Evolutionary conservation across 2,888 invertebrate genomes (phyloP), one percentile per base, ranked within the genome.

Genomic region (Zygaena filipendulae): DNA sequence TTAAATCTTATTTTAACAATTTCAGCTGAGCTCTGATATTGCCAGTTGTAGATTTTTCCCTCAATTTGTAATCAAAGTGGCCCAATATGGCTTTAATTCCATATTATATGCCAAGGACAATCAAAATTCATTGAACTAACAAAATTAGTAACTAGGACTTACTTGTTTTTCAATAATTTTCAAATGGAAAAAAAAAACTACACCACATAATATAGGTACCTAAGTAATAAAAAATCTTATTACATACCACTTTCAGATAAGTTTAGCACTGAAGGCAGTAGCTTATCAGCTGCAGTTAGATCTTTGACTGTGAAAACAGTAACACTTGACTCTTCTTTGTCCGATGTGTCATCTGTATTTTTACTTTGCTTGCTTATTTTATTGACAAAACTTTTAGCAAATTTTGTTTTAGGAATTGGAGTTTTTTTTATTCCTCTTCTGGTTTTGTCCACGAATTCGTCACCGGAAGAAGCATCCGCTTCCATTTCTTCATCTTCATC

Each of bases 181-280:
- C n/a, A n/a, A n/a, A n/a, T 19, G 13, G 12, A 10, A 25, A 20
- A 32, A 27, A 29, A 11, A 13, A 26, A 27, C 11, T 11, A 18
- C n/a, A n/a, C n/a, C n/a, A n/a, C n/a, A n/a, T n/a, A n/a, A n/a
- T n/a, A n/a, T n/a, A n/a, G n/a, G n/a, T n/a, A n/a, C n/a, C 11
- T 9, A 21, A 20, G 8, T 14, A 13, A 54, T n/a, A n/a, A n/a
- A n/a, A n/a, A n/a, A n/a, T n/a, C n/a, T n/a, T n/a, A n/a, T n/a
- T n/a, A n/a, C 64, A 41, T 49, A 81, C 81, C 81, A 67, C 80
- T 81, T 50, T 81, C 81, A 25, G 81, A 81, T 20, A 81, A 59
- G 52, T 81, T 69, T 2, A 81, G 56, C 38, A 72, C 47, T 4
- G 72, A 45, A 19, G 81, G 81, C 31, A 81, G 42, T 19, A 75